These are phyloP conservation scores for Apostichopus leukothele DNA, from an alignment of 53 echinoderm and acorn worm genomes.

Conservation along the genomic window DNA sequence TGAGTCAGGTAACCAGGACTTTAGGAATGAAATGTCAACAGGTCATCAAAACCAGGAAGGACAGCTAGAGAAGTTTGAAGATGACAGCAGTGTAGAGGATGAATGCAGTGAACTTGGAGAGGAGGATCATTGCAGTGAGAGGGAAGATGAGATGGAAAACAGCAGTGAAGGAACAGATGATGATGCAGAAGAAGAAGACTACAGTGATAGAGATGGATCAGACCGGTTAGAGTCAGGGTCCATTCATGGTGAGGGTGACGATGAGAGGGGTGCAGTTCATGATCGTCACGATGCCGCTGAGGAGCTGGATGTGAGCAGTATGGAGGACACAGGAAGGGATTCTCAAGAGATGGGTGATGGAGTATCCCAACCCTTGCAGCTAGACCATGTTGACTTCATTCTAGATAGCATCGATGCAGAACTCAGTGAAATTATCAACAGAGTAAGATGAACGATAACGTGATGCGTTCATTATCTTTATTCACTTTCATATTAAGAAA, in stretches of 20 bases:
- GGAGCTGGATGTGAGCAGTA: not conserved
- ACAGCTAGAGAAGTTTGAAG: constrained; percentile 37
- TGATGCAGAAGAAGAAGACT: constrained; percentile 2
- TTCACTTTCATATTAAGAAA: too few relatives aligned
- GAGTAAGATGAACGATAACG: constrained; percentile 50
- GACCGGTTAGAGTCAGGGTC: not conserved
- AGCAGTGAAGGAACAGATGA: constrained; percentile 27
- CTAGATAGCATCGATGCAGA: constrained; percentile 97
- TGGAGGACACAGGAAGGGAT: constrained; percentile 36
- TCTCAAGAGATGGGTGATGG: constrained; percentile 44
- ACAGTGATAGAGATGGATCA: not conserved
- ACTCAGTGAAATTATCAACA: constrained; percentile 80
- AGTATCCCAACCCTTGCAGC: constrained; percentile 54
- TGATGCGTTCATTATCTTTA: too few relatives aligned
- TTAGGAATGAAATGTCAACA: too few relatives aligned
- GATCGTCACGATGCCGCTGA: not conserved
- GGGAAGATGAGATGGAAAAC: not conserved
- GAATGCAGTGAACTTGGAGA: constrained; percentile 17
- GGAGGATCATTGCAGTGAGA: constrained; percentile 15
- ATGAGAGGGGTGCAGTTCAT: not conserved
- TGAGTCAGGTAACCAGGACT: not conserved
- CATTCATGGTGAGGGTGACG: constrained; percentile 9
- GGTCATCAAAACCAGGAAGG: not conserved
- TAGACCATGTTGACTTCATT: constrained; percentile 93
- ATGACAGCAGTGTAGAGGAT: not conserved